Percentiles rank a stretch among this genome's conserved stretches.
Evolutionary conservation across 2,888 invertebrate species (phyloP).

Genomic region (Drosophila quinaria): DNA sequence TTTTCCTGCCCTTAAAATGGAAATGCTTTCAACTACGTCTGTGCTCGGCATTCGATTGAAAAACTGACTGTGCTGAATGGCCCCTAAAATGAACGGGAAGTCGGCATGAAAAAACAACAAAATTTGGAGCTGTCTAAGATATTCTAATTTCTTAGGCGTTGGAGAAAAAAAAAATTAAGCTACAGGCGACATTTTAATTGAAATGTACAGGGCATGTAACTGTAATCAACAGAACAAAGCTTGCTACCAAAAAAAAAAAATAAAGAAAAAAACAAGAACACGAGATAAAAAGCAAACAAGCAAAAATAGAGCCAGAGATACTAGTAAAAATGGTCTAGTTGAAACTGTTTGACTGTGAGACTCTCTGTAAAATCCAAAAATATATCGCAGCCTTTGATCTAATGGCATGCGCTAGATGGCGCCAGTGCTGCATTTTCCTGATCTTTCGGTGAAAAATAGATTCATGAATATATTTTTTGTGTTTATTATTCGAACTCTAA

Average conservation of each 20-base stretch:
- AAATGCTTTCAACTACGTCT: conserved; percentile 8
- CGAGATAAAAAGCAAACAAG: conserved; percentile 22
- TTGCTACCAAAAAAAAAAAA: conserved; percentile 8
- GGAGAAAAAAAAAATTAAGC: conserved; percentile 35
- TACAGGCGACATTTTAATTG: conserved; percentile 77
- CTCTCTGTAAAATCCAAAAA: not conserved
- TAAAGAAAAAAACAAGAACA: conserved; percentile 1
- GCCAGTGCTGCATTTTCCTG: no score
- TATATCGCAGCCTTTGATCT: not conserved
- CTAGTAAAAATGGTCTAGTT: not conserved
- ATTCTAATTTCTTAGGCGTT: conserved; percentile 61
- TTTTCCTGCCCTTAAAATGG: conserved; percentile 1
- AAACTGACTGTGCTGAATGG: conserved; percentile 49
- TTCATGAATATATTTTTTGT: no score
- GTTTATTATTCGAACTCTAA: no score
- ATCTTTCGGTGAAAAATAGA: no score
- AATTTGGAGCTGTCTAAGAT: conserved; percentile 25
- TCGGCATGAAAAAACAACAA: conserved; percentile 37
- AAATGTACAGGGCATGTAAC: conserved; percentile 60
- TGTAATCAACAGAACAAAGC: conserved; percentile 73
- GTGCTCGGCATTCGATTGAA: conserved; percentile 56
- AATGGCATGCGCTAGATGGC: not conserved
- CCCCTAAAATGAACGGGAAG: conserved; percentile 55
- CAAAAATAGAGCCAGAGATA: not conserved
- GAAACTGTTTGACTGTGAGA: not conserved